Evolutionary conservation across 2,888 invertebrate genomes (phyloP).

Genomic region (Itoplectis maculator): DNA sequence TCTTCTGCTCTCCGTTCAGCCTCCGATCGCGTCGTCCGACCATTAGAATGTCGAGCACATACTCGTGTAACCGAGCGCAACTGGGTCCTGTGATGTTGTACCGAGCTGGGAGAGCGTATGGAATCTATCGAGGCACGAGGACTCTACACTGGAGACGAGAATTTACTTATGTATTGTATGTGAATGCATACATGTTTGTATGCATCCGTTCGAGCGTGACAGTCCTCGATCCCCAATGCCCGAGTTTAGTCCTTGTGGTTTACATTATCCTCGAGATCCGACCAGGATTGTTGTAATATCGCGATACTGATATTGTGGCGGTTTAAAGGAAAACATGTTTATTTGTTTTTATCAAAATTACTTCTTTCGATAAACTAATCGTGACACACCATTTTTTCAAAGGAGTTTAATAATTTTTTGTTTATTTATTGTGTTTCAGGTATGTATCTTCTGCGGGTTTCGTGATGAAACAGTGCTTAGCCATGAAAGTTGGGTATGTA

Average conservation of each 20-base stretch:
- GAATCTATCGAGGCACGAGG: neutral
- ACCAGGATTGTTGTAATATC: neutral
- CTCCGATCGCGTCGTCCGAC: conserved; percentile 31
- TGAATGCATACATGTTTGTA: conserved; percentile 12
- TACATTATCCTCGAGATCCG: neutral
- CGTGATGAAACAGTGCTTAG: neutral
- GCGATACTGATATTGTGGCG: neutral
- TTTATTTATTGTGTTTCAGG: neutral
- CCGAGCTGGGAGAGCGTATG: conserved; percentile 2
- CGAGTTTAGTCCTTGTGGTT: conserved; percentile 3
- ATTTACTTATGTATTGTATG: conserved; percentile 19
- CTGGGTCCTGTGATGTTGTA: conserved; percentile 21
- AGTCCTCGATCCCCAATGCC: conserved; percentile 14
- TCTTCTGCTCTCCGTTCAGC: conserved; percentile 32
- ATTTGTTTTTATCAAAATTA: neutral
- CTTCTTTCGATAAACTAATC: neutral
- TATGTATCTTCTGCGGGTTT: neutral
- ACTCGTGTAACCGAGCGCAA: conserved; percentile 40
- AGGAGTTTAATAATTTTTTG: neutral
- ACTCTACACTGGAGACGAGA: conserved; percentile 30
- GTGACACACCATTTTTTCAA: neutral
- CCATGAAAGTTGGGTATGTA: neutral
- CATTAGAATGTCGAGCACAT: conserved; percentile 59
- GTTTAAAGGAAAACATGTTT: neutral
- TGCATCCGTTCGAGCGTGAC: conserved; percentile 17